phyloP scores from a whole-genome alignment of 2,113 vertebrate genomes.

The Marcusenius ussheri region DNA sequence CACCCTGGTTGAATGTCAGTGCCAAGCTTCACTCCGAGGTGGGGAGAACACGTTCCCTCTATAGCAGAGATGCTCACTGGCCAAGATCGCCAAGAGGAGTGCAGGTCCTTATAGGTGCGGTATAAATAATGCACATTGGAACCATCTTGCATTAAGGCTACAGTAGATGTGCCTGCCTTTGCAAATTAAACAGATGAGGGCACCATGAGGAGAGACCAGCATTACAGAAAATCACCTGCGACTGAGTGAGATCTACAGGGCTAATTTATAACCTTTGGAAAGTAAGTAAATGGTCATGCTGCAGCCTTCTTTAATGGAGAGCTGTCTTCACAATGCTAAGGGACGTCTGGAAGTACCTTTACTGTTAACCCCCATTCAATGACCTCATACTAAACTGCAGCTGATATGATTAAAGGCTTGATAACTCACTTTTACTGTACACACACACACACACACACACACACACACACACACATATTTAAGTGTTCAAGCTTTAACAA shows the following conservation, averaged over 20 bases:
- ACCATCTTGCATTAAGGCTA: not conserved
- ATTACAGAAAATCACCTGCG: not conserved
- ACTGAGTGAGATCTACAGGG: not conserved
- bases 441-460: slow-evolving; percentile 18
- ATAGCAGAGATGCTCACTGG: not conserved
- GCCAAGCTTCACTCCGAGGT: not conserved
- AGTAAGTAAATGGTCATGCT: not conserved
- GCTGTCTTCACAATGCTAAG: not conserved
- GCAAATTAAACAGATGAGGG: not conserved
- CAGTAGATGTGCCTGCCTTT: not conserved
- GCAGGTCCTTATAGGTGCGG: not conserved
- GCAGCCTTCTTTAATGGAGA: not conserved
- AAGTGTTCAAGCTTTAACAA: slow-evolving; percentile 41
- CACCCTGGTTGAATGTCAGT: not conserved
- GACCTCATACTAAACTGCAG: slow-evolving; percentile 6
- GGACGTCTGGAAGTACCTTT: not conserved
- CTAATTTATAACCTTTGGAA: not conserved
- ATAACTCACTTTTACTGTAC: not conserved
- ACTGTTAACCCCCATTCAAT: not conserved
- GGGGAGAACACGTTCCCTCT: not conserved
- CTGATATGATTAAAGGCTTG: not conserved
- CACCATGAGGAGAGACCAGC: not conserved
- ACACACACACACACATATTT: slow-evolving; percentile 19
- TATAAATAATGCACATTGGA: not conserved
- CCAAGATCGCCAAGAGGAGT: not conserved